Conservation (phyloP, 2,888 invertebrate genomes). For the Platynereis dumerilii region DNA sequence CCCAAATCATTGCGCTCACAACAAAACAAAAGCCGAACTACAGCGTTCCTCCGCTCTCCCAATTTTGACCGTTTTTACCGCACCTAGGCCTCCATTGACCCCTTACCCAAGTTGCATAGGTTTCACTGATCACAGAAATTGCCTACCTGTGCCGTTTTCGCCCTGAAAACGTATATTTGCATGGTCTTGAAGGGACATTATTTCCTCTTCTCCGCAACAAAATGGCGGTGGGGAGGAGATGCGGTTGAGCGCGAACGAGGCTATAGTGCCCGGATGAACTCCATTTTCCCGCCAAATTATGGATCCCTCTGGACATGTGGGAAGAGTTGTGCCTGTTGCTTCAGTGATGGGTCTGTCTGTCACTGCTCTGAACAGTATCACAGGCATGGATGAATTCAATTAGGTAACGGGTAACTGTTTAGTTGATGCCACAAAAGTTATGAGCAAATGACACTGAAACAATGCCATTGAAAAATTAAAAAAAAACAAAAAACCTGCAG, state of each 20-base stretch:
- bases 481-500: no score
- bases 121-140: neutral
- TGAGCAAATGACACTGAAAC: no score
- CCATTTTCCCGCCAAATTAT: no score
- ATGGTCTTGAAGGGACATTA: constrained; percentile 34
- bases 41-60: constrained; percentile 4
- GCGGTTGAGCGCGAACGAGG: constrained; percentile 24
- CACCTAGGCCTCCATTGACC: neutral
- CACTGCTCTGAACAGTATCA: no score
- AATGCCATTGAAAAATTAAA: no score
- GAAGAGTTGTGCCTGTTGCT: no score
- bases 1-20: constrained; percentile 22
- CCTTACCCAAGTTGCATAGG: neutral
- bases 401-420: no score
- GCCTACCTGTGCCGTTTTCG: constrained; percentile 32
- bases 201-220: constrained; percentile 29
- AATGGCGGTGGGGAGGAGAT: constrained; percentile 37
- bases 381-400: no score
- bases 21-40: constrained; percentile 18
- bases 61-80: neutral
- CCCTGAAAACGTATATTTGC: constrained; percentile 24
- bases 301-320: no score
- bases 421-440: no score
- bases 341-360: no score
- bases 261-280: constrained; percentile 20